Conservation (phyloP, 2,888 invertebrate genomes). For the Vesta saturnalis region DNA sequence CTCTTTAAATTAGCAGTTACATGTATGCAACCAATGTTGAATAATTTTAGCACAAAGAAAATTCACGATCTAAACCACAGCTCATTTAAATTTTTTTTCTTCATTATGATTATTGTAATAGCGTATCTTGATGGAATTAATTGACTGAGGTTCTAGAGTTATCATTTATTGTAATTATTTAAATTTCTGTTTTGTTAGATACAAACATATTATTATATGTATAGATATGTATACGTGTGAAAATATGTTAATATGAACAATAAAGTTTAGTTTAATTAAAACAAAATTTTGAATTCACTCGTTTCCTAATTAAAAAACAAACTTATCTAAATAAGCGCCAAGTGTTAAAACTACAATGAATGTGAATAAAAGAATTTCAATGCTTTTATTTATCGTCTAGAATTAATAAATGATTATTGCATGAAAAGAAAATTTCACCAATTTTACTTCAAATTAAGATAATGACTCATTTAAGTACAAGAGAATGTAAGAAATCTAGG, state of each 20-base stretch:
- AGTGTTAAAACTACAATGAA: too few species aligned
- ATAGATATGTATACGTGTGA: constrained; percentile 28
- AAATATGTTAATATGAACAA: constrained; percentile 25
- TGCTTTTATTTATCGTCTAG: too few species aligned
- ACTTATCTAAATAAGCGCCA: too few species aligned
- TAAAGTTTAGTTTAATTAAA: constrained; percentile 10
- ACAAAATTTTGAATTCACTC: not conserved
- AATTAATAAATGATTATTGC: too few species aligned
- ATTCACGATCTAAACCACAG: not conserved
- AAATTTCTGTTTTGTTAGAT: not conserved
- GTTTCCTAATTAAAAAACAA: too few species aligned
- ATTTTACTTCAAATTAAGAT: too few species aligned
- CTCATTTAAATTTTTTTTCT: not conserved
- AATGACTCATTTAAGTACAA: too few species aligned
- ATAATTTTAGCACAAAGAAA: not conserved
- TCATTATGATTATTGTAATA: not conserved
- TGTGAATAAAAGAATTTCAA: too few species aligned
- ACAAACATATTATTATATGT: constrained; percentile 20
- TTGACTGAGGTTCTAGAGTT: not conserved
- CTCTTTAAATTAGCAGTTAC: not conserved
- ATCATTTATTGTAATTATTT: not conserved
- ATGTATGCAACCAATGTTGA: not conserved
- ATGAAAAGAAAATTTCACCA: too few species aligned
- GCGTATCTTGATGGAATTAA: not conserved
- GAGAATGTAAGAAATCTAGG: too few species aligned